Base-by-base conservation (phyloP, 2,113 vertebrate species). In the Puntigrus tetrazona region DNA sequence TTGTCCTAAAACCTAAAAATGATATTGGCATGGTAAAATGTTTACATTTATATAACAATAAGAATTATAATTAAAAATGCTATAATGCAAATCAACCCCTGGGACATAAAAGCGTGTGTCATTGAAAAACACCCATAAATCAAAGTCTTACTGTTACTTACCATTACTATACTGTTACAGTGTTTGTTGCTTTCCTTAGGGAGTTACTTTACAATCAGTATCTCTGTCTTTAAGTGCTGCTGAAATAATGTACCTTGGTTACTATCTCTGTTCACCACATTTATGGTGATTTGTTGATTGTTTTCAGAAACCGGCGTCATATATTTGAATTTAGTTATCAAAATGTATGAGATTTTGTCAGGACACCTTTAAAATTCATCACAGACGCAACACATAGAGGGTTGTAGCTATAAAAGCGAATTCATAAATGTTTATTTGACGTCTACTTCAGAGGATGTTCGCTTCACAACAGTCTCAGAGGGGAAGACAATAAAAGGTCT, bases 401-500 rank as follows among this genome's bases (percentile, higher is more conserved):
- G 25, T 79, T 20, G 41, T 55, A 79, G n/a, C 25, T 79, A 31
- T 47, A 45, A 80, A 65, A 65, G 4, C 0, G 27, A 29, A 65
- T 65, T 65, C 27, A 65, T 79, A 29, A 57, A 61, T 80, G 59
- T 65, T 80, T 80, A 80, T 78, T 61, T 75, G 57, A 85, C 27
- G 27, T 38, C 67, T 69, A 18, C 73, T 69, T 77, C 52, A 38
- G 59, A 77, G 31, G 52, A 36, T 11, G 6, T 70, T 70, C 29
- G 11, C 38, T 55, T 52, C 47, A 63, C 79, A 77, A 77, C 85
- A 59, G 85, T 82, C 41, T 77, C 27, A 55, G 47, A 76, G 27
- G 27, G 57, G 78, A 61, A 86, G 81, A 81, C 76, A 86, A 83
- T 86, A 74, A 75, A 72, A 72, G 74, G 52, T 70, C 73, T 69